A percentile compares a stretch with the other conserved stretches of the same genome.
Evolutionary conservation across 37 sponge, comb jelly and placozoan species (phyloP).

Genomic region (Axinella damicornis): DNA sequence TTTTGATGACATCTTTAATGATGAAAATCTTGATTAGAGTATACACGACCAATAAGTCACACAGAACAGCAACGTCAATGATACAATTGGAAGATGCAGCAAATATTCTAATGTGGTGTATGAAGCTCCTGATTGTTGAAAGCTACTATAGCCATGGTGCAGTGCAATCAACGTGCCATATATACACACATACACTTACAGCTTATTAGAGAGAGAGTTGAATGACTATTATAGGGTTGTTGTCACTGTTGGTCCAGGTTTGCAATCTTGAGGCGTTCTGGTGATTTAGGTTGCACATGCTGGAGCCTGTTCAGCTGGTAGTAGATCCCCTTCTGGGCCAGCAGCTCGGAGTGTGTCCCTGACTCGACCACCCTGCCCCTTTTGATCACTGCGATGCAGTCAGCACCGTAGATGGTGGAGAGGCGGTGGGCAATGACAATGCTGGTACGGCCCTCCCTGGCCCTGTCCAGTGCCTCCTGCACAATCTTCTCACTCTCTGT

Average conservation of each 20-base stretch:
- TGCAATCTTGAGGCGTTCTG: too few species aligned
- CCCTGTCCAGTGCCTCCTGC: slow-evolving; percentile 84
- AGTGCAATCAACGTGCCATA: too few species aligned
- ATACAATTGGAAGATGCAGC: too few species aligned
- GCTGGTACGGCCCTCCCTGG: slow-evolving; percentile 80
- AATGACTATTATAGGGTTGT: too few species aligned
- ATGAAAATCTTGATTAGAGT: slow-evolving; percentile 42
- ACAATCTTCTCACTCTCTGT: slow-evolving; percentile 85
- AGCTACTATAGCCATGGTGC: too few species aligned
- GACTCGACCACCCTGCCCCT: slow-evolving; percentile 63
- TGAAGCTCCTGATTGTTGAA: too few species aligned
- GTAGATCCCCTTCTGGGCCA: slow-evolving; percentile 34
- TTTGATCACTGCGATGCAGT: slow-evolving; percentile 77
- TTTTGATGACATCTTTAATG: slow-evolving; percentile 69
- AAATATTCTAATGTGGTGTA: too few species aligned
- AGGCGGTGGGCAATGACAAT: slow-evolving; percentile 87
- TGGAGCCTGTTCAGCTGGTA: slow-evolving; percentile 9
- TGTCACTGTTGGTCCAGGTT: too few species aligned
- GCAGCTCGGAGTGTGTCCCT: slow-evolving; percentile 67
- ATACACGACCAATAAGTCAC: too few species aligned
- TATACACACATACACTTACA: too few species aligned
- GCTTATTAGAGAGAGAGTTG: too few species aligned
- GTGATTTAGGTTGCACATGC: not conserved
- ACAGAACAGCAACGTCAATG: too few species aligned
- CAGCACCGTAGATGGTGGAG: slow-evolving; percentile 81